Conservation (phyloP, 1,140 invertebrate species). For the Aradophagus sp. region DNA sequence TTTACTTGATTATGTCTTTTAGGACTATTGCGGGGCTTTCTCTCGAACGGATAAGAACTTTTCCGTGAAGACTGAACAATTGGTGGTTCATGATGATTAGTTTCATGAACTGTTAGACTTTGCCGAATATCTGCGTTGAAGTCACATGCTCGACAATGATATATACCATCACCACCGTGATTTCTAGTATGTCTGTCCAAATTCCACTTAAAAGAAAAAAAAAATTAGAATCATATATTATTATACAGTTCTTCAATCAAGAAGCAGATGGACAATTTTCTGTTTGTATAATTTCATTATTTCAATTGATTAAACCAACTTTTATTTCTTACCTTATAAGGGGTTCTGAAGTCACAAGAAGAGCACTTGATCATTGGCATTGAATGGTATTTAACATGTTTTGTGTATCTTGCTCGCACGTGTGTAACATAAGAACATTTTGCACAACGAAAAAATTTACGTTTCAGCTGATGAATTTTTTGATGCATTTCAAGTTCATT, state of each 20-base stretch:
- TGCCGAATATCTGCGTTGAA: constrained; percentile 95
- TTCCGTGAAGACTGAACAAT: constrained; percentile 77
- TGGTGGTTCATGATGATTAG: constrained; percentile 89
- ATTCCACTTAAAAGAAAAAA: constrained; percentile 79
- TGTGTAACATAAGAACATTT: constrained; percentile 94
- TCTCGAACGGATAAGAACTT: constrained; percentile 69
- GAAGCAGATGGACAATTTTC: no score
- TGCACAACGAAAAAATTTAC: constrained; percentile 87
- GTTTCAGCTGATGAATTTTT: constrained; percentile 73
- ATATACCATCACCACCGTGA: constrained; percentile 87
- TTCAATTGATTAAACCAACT: no score
- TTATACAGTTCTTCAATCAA: no score
- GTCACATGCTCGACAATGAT: constrained; percentile 90
- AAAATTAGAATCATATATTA: no score
- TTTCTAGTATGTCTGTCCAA: constrained; percentile 94
- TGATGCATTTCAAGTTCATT: constrained; percentile 67
- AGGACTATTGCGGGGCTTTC: constrained; percentile 72
- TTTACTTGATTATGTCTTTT: constrained; percentile 72
- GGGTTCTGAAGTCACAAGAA: constrained; percentile 93
- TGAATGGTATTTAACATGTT: constrained; percentile 95
- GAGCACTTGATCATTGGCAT: constrained; percentile 95
- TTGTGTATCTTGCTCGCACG: constrained; percentile 91
- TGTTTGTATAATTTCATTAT: no score
- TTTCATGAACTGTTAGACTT: constrained; percentile 92
- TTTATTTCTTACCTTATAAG: constrained; percentile 80